Percentiles rank a stretch among this genome's conserved stretches.
These are phyloP conservation scores for Atrina japonica DNA, from an alignment of 2,888 invertebrate species.

Conservation along the genomic window DNA sequence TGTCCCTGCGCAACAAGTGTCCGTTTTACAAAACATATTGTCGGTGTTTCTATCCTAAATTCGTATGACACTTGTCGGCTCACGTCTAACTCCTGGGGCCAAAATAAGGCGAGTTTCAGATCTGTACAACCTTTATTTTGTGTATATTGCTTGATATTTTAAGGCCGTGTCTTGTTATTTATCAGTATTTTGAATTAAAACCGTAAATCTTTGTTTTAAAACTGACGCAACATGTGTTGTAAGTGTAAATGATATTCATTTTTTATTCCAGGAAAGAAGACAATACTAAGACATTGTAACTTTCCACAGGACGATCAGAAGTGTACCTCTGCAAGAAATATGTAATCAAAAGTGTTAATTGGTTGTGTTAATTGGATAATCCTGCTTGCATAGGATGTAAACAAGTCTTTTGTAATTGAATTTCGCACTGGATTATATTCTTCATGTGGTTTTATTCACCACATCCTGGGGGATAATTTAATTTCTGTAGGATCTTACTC, in stretches of 20 bases:
- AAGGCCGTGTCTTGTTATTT: too few relatives aligned
- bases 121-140: too few relatives aligned
- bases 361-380: background rate
- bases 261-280: background rate
- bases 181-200: too few relatives aligned
- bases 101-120: constrained; percentile 1
- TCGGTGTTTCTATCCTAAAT: background rate
- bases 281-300: too few relatives aligned
- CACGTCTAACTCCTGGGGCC: constrained; percentile 5
- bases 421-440: constrained; percentile 4
- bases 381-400: constrained; percentile 9
- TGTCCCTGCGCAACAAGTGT: constrained; percentile 14
- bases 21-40: constrained; percentile 20
- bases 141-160: too few relatives aligned
- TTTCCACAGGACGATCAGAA: too few relatives aligned
- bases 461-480: background rate
- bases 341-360: background rate
- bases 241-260: background rate
- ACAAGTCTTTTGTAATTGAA: background rate
- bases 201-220: background rate
- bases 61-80: constrained; percentile 11
- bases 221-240: background rate
- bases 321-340: too few relatives aligned
- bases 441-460: constrained; percentile 8
- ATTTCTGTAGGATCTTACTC: background rate